phyloP scores from a whole-genome alignment of 2,797 vertebrate genomes.

The Cryptoprocta ferox region DNA sequence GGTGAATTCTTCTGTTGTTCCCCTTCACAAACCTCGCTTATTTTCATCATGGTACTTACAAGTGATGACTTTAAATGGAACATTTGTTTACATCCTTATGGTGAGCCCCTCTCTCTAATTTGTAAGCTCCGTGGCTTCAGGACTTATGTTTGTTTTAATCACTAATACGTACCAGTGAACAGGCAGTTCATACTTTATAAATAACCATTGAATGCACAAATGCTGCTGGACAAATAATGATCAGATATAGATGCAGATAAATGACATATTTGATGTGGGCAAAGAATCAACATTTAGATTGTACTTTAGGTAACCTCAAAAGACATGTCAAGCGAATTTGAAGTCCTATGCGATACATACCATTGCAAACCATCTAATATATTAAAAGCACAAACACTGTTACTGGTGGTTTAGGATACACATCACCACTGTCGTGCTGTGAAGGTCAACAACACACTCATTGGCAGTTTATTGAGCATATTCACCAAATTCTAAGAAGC shows the following conservation, averaged over 20 bases:
- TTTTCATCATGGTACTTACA: not conserved
- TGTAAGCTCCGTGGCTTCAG: not conserved
- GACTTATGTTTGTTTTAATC: not conserved
- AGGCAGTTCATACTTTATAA: not conserved
- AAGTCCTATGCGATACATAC: not conserved
- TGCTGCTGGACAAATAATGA: not conserved
- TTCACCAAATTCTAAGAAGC: constrained; percentile 20
- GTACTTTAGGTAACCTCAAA: not conserved
- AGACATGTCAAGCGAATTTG: not conserved
- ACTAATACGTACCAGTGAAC: not conserved
- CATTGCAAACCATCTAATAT: not conserved
- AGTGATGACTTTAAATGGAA: not conserved
- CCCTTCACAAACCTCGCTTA: not conserved
- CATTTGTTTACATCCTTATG: not conserved
- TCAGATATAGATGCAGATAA: not conserved
- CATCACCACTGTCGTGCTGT: not conserved
- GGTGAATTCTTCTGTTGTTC: not conserved
- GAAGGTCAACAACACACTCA: not conserved
- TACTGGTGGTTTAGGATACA: not conserved
- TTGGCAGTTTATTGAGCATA: constrained; percentile 12
- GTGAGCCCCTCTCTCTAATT: not conserved
- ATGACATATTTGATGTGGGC: not conserved
- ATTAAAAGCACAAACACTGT: not conserved
- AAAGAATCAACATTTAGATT: not conserved
- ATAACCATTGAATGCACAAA: not conserved